Evolutionary conservation across 1,140 invertebrate species (phyloP), one percentile per base, ranked within the genome.

Genomic region (Drosophila pallidifrons): DNA sequence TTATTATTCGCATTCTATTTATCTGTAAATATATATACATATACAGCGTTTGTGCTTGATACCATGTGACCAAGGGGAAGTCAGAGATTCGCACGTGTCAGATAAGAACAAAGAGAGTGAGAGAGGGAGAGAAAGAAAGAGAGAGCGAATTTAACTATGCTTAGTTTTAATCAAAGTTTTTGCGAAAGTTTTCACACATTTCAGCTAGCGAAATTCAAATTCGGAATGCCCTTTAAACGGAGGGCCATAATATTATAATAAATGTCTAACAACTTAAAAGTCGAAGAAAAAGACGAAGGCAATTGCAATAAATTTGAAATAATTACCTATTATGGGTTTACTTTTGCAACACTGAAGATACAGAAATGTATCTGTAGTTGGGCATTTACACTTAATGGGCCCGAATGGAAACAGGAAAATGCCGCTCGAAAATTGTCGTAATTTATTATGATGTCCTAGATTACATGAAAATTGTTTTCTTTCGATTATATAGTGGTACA

Each of bases 381-480:
- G 51, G 68, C 35, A 82, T 80, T 68, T 82, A 52, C 63, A 66
- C 71, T 72, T 86, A 80, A 86, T 86, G 82, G 75, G 60, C 59
- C 45, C 15, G 51, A 25, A n/a, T 32, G 57, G n/a, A 15, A 66
- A 63, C 45, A 46, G 61, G 63, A 87, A 87, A 87, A 87, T 88
- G 83, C 60, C 64, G 77, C 83, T 78, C 78, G 77, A 91, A 25
- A 91, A 91, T 91, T 87, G 81, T 87, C 65, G 86, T 81, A 83
- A 91, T 91, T 92, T 90, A 85, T 90, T 79, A 91, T 91, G 70
- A 88, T 91, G 90, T 91, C 90, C 90, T 91, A 90, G 90, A 91
- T 91, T 91, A 87, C 90, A 91, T 91, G 87, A 88, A 91, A 91
- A 91, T 91, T 91, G 86, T 91, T 91, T 91, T 91, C 89, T 91